Evolutionary conservation across 1,140 invertebrate species (phyloP).

Genomic region (Macrotrachela quadricornifera): DNA sequence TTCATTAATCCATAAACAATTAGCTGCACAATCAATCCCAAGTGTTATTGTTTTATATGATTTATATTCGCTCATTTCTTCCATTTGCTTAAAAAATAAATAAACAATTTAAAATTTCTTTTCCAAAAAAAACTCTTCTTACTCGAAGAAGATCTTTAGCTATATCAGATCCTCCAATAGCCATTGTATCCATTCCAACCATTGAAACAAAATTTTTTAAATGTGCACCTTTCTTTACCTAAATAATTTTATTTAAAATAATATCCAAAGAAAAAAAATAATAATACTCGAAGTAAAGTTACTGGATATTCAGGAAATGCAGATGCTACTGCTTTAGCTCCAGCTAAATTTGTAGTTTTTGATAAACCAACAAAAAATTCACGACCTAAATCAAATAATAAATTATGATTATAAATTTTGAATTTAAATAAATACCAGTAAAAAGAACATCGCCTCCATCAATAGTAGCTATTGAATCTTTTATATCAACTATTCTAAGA

Average conservation of each 20-base stretch:
- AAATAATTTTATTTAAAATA: slow-evolving; percentile 32
- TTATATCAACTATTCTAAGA: slow-evolving; percentile 55
- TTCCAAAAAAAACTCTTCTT: too few species aligned
- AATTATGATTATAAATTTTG: neutral
- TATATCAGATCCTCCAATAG: slow-evolving; percentile 50
- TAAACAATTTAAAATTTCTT: too few species aligned
- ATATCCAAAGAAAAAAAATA: slow-evolving; percentile 20
- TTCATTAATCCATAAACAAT: slow-evolving; percentile 3
- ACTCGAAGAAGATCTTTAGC: slow-evolving; percentile 20
- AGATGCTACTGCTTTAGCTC: slow-evolving; percentile 66
- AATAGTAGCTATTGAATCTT: slow-evolving; percentile 54
- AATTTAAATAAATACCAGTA: slow-evolving; percentile 44
- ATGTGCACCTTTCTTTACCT: slow-evolving; percentile 21
- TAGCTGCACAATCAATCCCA: neutral
- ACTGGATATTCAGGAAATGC: slow-evolving; percentile 85
- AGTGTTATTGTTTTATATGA: slow-evolving; percentile 2
- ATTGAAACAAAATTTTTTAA: slow-evolving; percentile 57
- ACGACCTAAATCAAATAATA: slow-evolving; percentile 41
- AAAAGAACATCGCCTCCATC: slow-evolving; percentile 79
- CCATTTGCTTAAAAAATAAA: neutral
- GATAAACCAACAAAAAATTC: slow-evolving; percentile 89
- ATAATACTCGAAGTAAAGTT: slow-evolving; percentile 60
- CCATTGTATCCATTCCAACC: slow-evolving; percentile 62
- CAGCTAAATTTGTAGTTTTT: slow-evolving; percentile 63
- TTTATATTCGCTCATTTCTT: slow-evolving; percentile 7